These are phyloP conservation scores for Frankliniella intonsa DNA, from an alignment of 2,888 invertebrate species.

Conservation along the genomic window DNA sequence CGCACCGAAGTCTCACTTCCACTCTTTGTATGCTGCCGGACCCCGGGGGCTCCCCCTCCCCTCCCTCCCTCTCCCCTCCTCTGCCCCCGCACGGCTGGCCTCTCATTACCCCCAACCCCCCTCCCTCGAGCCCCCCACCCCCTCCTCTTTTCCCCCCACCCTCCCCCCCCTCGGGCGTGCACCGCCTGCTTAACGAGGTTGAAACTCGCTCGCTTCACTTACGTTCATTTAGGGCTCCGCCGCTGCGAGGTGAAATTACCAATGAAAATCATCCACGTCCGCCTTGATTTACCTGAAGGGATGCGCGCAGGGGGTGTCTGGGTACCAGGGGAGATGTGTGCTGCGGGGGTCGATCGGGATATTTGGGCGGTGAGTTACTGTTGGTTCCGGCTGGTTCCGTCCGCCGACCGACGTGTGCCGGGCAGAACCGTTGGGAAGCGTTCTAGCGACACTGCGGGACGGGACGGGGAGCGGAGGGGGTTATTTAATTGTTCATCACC, in stretches of 20 bases:
- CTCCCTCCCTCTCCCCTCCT: not conserved
- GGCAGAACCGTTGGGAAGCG: no score
- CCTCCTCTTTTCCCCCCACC: not conserved
- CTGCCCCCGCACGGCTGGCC: not conserved
- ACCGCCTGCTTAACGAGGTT: constrained; percentile 8
- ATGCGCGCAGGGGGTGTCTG: not conserved
- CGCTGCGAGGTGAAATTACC: not conserved
- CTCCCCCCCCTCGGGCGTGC: not conserved
- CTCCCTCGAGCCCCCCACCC: not conserved
- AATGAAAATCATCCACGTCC: not conserved
- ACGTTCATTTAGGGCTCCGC: constrained; percentile 7
- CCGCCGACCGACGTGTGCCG: no score
- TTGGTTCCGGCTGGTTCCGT: no score
- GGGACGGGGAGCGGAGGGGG: no score
- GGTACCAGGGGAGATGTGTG: not conserved
- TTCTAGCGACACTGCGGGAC: no score
- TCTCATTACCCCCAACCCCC: not conserved
- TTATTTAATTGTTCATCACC: no score
- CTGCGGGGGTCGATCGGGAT: not conserved
- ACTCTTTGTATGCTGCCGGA: not conserved
- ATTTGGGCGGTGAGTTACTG: no score
- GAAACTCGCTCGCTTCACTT: not conserved
- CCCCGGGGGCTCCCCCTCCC: not conserved
- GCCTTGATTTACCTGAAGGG: no score
- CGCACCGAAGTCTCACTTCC: not conserved